Evolutionary conservation across 92 coral and sea anemone species (phyloP), one percentile per base, ranked within the genome.

Genomic region (Anthopleura xanthogrammica): DNA sequence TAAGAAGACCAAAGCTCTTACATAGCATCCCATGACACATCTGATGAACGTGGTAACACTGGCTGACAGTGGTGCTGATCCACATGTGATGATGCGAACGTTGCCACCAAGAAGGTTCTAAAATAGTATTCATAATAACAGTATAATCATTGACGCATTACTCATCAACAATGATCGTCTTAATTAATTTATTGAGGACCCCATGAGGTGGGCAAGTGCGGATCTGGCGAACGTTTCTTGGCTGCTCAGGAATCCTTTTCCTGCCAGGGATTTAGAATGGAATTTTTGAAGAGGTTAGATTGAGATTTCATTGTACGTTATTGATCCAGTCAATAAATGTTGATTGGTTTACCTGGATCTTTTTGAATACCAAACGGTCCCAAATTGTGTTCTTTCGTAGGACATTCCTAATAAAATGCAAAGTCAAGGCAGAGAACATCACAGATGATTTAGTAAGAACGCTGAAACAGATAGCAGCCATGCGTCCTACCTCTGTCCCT

Each of bases 21-120:
- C 98, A 52, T 83, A 86, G 75, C 98, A 95, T 82, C 98, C 98
- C 95, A 95, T 92, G 68, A 94, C 92, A 77, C 95, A 92, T 72
- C 98, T 88, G 71, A 92, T 91, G 81, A 95, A 95, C 55, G 95
- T 83, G 75, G 95, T 93, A 80, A 93, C 98, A 77, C 90, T 85
- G 7, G 93, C 98, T 12, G 98, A 93, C 77, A 95, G 82, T 6
- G 98, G 98, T 14, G 98, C 98, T 40, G 98, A 95, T 13, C 98
- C 98, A 64, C 91, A 86, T 1, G 95, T 80, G 24, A 95, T 94
- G 41, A 84, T 64, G 3, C 98, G 92, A 52, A 95, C 97, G 41
- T 89, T 89, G 16, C 98, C 98, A 29, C 98, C 98, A 14, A 95
- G 94, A 29, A 92, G 87, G 78, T 89, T 87, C 98, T 95, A 9